Evolutionary conservation across 2,113 vertebrate genomes (phyloP).

Genomic region (Nothocercus nigrocapillus): DNA sequence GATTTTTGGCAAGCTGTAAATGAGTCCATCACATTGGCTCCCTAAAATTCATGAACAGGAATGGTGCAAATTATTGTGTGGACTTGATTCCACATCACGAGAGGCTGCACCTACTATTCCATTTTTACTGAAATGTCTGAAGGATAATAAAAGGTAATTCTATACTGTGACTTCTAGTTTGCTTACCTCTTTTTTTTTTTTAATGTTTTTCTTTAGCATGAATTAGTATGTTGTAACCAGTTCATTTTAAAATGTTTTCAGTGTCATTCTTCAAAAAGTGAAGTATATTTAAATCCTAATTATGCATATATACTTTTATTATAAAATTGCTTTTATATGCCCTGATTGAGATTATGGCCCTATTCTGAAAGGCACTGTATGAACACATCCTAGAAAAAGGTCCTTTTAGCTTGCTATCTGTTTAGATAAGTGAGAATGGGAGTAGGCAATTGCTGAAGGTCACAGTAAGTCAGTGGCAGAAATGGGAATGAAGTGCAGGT

Average conservation of each 20-base stretch:
- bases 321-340: background rate
- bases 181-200: background rate
- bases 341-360: background rate
- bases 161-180: background rate
- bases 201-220: background rate
- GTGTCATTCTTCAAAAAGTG: background rate
- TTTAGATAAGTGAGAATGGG: background rate
- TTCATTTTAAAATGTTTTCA: background rate
- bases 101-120: background rate
- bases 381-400: background rate
- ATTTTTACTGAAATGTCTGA: background rate
- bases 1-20: background rate
- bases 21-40: background rate
- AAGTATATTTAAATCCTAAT: background rate
- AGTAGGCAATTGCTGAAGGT: background rate
- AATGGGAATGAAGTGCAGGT: background rate
- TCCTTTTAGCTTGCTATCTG: fast-evolving
- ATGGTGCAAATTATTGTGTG: background rate
- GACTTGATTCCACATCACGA: background rate
- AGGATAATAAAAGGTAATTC: background rate
- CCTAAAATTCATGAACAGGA: background rate
- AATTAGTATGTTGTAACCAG: background rate
- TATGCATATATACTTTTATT: background rate
- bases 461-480: background rate
- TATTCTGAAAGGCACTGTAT: background rate